Conservation (phyloP, 2,797 vertebrate genomes). For the Eurystomus glaucurus region DNA sequence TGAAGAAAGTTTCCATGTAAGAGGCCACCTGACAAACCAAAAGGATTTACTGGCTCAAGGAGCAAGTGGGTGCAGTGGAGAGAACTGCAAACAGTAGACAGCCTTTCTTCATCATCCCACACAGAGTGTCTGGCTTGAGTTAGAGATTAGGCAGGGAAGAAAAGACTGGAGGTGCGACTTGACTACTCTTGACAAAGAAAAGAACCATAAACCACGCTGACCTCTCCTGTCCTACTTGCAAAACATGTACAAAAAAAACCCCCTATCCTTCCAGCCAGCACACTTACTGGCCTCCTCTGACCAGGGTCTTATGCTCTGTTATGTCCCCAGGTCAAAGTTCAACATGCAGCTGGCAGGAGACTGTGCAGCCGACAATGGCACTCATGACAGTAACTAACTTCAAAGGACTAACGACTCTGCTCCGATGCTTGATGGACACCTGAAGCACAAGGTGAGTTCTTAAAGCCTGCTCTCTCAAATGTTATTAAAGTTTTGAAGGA, state of each 20-base stretch:
- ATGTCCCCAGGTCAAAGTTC: neutral
- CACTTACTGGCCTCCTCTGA: fast-evolving
- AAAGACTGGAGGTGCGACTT: neutral
- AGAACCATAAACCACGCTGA: neutral
- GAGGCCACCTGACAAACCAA: conserved; percentile 16
- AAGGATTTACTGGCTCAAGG: conserved; percentile 46
- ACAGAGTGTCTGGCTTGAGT: neutral
- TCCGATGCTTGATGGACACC: neutral
- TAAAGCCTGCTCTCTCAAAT: neutral
- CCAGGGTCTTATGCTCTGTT: neutral
- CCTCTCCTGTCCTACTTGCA: neutral
- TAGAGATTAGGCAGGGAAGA: neutral
- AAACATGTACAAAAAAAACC: neutral
- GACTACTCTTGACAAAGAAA: neutral
- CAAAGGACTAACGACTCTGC: neutral
- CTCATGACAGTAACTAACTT: neutral
- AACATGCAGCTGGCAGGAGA: neutral
- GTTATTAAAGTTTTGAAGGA: neutral
- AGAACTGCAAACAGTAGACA: neutral
- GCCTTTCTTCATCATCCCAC: neutral
- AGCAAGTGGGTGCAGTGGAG: neutral
- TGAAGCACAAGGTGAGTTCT: neutral
- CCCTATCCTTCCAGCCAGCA: neutral
- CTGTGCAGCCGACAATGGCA: neutral
- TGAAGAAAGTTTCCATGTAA: conserved; percentile 10